phyloP scores from a whole-genome alignment of 2,888 invertebrate species.

The Strigamia crassipes region DNA sequence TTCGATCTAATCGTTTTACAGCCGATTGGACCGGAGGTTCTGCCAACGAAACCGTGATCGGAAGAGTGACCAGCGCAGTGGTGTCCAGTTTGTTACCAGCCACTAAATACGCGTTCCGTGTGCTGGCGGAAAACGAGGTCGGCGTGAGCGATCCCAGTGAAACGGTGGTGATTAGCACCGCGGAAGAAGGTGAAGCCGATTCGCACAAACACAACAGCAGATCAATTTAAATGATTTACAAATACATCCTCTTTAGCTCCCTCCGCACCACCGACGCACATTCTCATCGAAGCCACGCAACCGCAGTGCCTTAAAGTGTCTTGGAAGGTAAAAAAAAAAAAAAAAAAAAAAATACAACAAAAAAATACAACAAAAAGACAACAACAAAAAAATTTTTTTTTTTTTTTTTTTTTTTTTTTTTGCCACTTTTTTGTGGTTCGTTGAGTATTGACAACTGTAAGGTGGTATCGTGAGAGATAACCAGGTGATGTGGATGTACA shows the following conservation, averaged over 20 bases:
- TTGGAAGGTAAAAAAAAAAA: slow-evolving; percentile 22
- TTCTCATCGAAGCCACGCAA: slow-evolving; percentile 22
- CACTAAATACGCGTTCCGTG: slow-evolving; percentile 45
- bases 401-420: not conserved
- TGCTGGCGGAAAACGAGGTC: slow-evolving; percentile 49
- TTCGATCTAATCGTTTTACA: not conserved
- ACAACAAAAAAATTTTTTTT: too few relatives aligned
- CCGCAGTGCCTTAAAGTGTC: slow-evolving; percentile 25
- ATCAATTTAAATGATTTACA: not conserved
- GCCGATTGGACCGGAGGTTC: slow-evolving; percentile 35
- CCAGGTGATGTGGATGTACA: not conserved
- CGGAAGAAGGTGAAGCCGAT: slow-evolving; percentile 48
- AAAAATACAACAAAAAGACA: too few relatives aligned
- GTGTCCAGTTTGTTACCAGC: slow-evolving; percentile 47
- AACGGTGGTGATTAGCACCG: slow-evolving; percentile 47
- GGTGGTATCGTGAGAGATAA: slow-evolving; percentile 24
- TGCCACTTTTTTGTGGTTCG: not conserved
- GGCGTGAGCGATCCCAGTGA: slow-evolving; percentile 48
- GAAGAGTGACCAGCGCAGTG: slow-evolving; percentile 41
- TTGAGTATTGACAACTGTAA: slow-evolving; percentile 2
- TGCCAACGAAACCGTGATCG: slow-evolving; percentile 46
- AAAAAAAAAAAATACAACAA: too few relatives aligned
- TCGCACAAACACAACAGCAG: not conserved
- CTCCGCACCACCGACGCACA: slow-evolving; percentile 12
- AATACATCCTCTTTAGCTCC: slow-evolving; percentile 14